A percentile compares a stretch with the other conserved stretches of the same genome.
These are phyloP conservation scores for Tragelaphus buxtoni DNA, from an alignment of 2,113 vertebrate species.

Conservation along the genomic window DNA sequence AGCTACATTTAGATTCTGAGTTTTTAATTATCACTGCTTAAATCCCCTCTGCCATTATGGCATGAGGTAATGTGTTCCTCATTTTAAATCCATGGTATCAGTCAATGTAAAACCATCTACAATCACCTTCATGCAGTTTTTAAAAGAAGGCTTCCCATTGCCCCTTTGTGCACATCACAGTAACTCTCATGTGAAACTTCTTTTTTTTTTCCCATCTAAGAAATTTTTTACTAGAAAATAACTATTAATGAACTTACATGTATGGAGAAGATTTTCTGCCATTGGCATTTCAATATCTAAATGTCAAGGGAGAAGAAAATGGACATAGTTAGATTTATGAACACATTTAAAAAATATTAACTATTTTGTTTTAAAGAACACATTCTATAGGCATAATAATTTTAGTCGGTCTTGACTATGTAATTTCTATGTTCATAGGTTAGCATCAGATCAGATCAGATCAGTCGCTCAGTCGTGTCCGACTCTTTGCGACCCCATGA, in stretches of 20 bases:
- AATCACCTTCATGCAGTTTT: not conserved
- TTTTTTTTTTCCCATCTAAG: not conserved
- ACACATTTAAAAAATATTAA: not conserved
- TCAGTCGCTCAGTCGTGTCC: no score
- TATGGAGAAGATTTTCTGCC: slow-evolving; percentile 81
- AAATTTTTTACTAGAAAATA: slow-evolving; percentile 5
- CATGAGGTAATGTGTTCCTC: not conserved
- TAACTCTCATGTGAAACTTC: not conserved
- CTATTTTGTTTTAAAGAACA: not conserved
- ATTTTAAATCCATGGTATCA: not conserved
- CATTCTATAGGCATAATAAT: not conserved
- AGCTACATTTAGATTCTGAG: not conserved
- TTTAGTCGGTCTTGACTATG: not conserved
- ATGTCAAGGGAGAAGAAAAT: slow-evolving; percentile 57
- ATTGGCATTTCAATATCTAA: slow-evolving; percentile 63
- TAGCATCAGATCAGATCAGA: no score
- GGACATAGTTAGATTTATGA: slow-evolving; percentile 27
- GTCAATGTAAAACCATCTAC: not conserved
- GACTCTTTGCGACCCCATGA: no score
- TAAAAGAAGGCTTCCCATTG: not conserved
- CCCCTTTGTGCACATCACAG: not conserved
- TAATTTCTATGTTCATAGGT: not conserved
- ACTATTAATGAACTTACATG: slow-evolving; percentile 74
- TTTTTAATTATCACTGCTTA: not conserved
- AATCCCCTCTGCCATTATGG: not conserved